Evolutionary conservation across 1,140 invertebrate species (phyloP), one percentile per base, ranked within the genome.

Genomic region (Uloborus diversus): DNA sequence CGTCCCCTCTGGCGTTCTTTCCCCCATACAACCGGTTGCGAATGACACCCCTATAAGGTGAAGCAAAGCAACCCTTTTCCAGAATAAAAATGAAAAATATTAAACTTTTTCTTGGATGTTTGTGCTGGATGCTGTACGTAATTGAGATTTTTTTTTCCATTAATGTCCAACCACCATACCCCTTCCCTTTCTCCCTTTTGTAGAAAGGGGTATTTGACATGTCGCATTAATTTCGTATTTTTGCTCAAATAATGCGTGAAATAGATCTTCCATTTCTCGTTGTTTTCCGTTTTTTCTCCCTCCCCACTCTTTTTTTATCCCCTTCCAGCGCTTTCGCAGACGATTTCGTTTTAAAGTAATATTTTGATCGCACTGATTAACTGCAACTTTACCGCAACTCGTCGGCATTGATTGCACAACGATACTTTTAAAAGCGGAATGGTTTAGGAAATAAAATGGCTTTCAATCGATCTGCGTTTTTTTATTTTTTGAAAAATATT

Each of bases 161-260:
- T 78, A 75, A 62, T 75, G 71, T 64, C 37, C 23, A 33, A 75
- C 59, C 27, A 23, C 56, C 17, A 23, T 73, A 61, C 33, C 28
- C 32, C 32, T 56, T 23, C 17, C 7, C 53, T 59, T 33, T 7
- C 9, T 53, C 53, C 33, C 42, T 23, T 17, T 13, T 20, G 32
- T n/a, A 4, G 33, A 51, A 69, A 69, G 49, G 53, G 69, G 33
- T 53, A 30, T 64, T 47, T 78, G 73, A 78, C 73, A 57, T 78
- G 30, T 57, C 49, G 33, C 73, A 78, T 78, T 78, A 78, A 78
- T 78, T 78, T 53, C 57, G 57, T 73, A 73, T 73, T 62, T 59
- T 57, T 73, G 27, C 32, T 62, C 73, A 78, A 78, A 78, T 78
- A 78, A 78, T 78, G 73, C 73, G 73, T 78, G 62, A 65, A 78